Evolutionary conservation across 2,888 invertebrate species (phyloP).

Genomic region (Euplagia quadripunctaria): DNA sequence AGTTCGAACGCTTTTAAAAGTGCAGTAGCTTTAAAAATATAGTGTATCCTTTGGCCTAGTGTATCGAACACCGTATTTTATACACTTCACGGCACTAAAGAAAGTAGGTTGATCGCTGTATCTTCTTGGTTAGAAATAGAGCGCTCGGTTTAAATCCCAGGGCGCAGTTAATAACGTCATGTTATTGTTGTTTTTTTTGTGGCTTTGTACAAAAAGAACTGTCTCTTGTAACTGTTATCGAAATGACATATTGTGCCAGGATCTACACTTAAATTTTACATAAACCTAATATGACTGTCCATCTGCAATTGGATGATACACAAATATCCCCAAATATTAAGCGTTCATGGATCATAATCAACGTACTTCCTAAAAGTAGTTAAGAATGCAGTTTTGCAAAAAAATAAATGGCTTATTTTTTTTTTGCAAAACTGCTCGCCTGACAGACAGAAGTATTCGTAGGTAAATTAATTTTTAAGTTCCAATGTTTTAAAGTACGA

Average conservation of each 20-base stretch:
- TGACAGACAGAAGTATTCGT: neutral
- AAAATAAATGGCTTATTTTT: too few species aligned
- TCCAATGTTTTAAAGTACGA: neutral
- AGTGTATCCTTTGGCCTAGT: constrained; percentile 14
- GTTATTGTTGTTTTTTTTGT: neutral
- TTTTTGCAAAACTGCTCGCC: too few species aligned
- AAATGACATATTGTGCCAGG: neutral
- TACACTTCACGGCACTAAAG: constrained; percentile 7
- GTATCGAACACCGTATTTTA: constrained; percentile 18
- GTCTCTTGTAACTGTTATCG: neutral
- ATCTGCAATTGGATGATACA: too few species aligned
- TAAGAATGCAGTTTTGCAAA: too few species aligned
- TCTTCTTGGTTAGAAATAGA: constrained; percentile 12
- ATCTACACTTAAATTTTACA: neutral
- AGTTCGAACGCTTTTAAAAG: constrained; percentile 15
- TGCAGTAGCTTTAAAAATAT: constrained; percentile 19
- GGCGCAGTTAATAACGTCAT: neutral
- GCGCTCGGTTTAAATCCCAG: neutral
- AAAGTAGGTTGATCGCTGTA: constrained; percentile 3
- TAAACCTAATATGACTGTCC: neutral
- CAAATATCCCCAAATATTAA: neutral
- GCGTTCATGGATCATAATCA: neutral
- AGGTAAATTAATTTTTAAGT: neutral
- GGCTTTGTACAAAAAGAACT: neutral
- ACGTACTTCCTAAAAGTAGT: neutral